Conservation (phyloP, 2,113 vertebrate genomes). For the Eulemur macaco region DNA sequence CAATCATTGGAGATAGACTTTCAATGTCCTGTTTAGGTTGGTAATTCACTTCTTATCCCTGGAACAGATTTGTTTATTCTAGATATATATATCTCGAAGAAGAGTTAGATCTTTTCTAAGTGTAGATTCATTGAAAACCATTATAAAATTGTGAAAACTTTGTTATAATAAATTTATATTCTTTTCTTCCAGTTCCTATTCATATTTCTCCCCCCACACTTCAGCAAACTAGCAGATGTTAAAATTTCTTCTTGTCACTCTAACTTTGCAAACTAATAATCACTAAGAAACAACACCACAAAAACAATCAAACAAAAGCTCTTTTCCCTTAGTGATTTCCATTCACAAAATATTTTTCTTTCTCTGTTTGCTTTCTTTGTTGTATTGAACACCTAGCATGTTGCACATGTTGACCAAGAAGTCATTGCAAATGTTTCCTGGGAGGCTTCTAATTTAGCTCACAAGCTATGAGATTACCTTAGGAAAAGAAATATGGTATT, state of each 20-base stretch:
- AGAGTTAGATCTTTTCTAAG: background rate
- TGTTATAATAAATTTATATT: background rate
- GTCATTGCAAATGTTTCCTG: background rate
- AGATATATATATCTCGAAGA: background rate
- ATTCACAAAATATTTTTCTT: background rate
- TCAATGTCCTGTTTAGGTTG: background rate
- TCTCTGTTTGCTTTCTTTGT: background rate
- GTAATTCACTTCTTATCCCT: background rate
- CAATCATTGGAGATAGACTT: background rate
- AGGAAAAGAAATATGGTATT: constrained; percentile 15
- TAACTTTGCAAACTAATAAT: constrained; percentile 34
- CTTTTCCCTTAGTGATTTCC: background rate
- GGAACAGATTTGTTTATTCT: constrained; percentile 28
- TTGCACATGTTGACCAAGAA: background rate
- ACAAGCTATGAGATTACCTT: background rate
- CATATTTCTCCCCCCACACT: background rate
- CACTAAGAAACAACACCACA: background rate
- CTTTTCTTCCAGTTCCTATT: background rate
- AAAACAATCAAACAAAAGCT: background rate
- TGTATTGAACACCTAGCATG: background rate
- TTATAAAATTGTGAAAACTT: background rate
- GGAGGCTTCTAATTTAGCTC: background rate
- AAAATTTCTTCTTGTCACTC: constrained; percentile 38
- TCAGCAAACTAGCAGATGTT: constrained; percentile 9
- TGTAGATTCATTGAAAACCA: background rate